Percentiles rank a stretch among this genome's conserved stretches.
These are phyloP conservation scores for Scopus umbretta DNA, from an alignment of 2,113 vertebrate genomes.

Conservation along the genomic window DNA sequence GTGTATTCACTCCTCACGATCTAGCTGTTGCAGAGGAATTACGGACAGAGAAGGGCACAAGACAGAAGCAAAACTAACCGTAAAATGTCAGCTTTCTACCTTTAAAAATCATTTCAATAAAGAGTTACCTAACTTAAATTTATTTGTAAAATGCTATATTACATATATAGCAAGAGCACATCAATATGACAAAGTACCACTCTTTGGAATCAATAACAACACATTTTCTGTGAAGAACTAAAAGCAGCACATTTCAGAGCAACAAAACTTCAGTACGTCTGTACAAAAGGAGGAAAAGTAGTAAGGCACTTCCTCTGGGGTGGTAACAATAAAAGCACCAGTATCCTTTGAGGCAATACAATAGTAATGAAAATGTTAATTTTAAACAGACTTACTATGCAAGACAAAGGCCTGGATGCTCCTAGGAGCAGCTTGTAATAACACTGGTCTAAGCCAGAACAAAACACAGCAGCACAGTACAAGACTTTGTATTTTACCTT, in stretches of 20 bases:
- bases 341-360: background rate
- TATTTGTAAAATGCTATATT: constrained; percentile 62
- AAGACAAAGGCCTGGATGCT: constrained; percentile 21
- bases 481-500: constrained; percentile 10
- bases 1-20: background rate
- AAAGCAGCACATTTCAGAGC: constrained; percentile 50
- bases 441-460: constrained; percentile 33
- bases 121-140: constrained; percentile 10
- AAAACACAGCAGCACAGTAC: constrained; percentile 30
- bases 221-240: background rate
- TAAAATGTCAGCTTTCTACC: background rate
- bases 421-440: constrained; percentile 6
- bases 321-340: constrained; percentile 4
- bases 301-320: constrained; percentile 26
- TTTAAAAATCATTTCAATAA: background rate
- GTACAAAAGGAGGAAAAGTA: constrained; percentile 11
- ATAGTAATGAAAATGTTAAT: background rate
- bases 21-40: background rate
- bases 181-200: background rate
- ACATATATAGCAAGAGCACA: constrained; percentile 37
- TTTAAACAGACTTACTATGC: constrained; percentile 24
- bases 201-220: background rate
- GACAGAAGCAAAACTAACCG: background rate
- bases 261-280: constrained; percentile 10
- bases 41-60: background rate